Percentiles rank a stretch among this genome's conserved stretches.
phyloP scores from a whole-genome alignment of 2,888 invertebrate genomes.

The Xestia sexstrigata region DNA sequence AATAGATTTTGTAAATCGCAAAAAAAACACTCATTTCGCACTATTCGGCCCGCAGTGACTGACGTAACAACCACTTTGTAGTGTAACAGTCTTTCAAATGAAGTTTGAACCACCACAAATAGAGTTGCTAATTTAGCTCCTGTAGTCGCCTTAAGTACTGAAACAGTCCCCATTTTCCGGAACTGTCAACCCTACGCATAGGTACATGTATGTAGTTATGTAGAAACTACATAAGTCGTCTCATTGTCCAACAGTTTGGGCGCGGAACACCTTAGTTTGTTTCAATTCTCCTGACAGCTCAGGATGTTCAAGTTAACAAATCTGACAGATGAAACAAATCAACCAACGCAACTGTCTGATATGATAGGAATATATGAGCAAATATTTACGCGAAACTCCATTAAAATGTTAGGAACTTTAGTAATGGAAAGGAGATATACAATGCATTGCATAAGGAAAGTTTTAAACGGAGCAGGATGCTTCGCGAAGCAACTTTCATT shows the following conservation, averaged over 20 bases:
- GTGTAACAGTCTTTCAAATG: too few relatives aligned
- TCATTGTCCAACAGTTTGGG: conserved; percentile 57
- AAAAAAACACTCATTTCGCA: too few relatives aligned
- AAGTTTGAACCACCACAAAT: too few relatives aligned
- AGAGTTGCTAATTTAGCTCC: too few relatives aligned
- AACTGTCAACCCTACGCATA: conserved; percentile 48
- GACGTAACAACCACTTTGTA: too few relatives aligned
- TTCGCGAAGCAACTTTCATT: conserved; percentile 6
- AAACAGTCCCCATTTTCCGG: background rate
- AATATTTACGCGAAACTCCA: conserved; percentile 22
- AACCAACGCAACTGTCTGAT: conserved; percentile 45
- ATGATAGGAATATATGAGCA: conserved; percentile 18
- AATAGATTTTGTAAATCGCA: too few relatives aligned
- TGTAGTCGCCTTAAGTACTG: too few relatives aligned
- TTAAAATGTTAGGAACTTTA: conserved; percentile 17
- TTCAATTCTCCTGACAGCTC: conserved; percentile 65
- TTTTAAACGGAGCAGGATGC: conserved; percentile 10
- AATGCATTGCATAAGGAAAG: conserved; percentile 4
- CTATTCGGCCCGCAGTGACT: too few relatives aligned
- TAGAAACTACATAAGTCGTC: conserved; percentile 28
- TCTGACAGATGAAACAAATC: conserved; percentile 55
- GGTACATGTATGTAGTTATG: conserved; percentile 1
- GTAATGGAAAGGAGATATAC: conserved; percentile 15
- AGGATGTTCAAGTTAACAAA: conserved; percentile 64
- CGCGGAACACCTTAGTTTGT: conserved; percentile 66